A percentile compares a stretch with the other conserved stretches of the same genome.
phyloP scores from a whole-genome alignment of 2,113 vertebrate species.

The Paralichthys olivaceus region DNA sequence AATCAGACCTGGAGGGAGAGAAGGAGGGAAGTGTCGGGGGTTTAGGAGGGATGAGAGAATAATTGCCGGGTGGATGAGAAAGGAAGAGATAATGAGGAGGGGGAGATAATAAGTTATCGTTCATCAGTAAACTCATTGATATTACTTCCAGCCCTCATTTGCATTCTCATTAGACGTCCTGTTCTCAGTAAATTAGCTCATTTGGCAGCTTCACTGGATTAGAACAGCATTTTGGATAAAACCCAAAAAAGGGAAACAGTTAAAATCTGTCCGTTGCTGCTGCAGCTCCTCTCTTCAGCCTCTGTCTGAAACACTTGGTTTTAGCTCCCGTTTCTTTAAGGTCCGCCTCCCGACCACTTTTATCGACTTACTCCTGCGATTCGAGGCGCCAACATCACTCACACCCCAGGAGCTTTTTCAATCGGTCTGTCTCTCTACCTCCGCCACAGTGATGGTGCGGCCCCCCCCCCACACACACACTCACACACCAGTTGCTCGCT shows the following conservation, averaged over 20 bases:
- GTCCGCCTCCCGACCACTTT: too few relatives aligned
- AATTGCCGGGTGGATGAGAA: too few relatives aligned
- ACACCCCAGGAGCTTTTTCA: neutral
- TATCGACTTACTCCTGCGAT: neutral
- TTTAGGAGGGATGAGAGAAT: constrained; percentile 6
- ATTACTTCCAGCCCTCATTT: neutral
- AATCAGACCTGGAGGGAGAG: constrained; percentile 85
- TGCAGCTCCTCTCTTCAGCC: too few relatives aligned
- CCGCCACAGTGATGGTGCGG: neutral
- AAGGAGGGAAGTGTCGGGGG: neutral
- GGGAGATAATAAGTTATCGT: constrained; percentile 19
- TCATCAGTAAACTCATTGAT: neutral
- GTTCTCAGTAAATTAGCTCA: constrained; percentile 10
- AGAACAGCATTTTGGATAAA: neutral
- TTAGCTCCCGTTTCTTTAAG: too few relatives aligned
- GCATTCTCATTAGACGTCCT: constrained; percentile 25
- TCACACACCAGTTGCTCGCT: neutral
- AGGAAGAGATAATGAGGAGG: constrained; percentile 23
- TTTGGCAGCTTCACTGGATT: neutral
- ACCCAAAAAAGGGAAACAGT: neutral
- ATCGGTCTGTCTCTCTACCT: neutral
- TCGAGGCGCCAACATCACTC: neutral
- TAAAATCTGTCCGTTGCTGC: too few relatives aligned
- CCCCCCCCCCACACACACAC: neutral
- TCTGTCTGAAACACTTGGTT: too few relatives aligned